Evolutionary conservation across 2,797 vertebrate genomes (phyloP).

Genomic region (Tangara arthus): DNA sequence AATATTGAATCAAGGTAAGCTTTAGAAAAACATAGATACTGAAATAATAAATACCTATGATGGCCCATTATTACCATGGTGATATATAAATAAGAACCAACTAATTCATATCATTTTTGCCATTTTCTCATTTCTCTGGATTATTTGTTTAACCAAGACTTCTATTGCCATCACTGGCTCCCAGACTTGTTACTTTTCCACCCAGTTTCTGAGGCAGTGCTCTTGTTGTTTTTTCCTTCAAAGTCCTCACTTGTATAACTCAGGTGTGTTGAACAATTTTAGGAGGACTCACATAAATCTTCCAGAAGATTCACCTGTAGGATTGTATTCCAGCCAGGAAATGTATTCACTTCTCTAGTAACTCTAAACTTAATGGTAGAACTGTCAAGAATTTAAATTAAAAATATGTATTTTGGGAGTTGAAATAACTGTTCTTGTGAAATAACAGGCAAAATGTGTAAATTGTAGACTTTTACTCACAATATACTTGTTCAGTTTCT

Average conservation of each 20-base stretch:
- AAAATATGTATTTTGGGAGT: background rate
- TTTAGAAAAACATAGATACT: background rate
- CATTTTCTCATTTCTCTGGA: background rate
- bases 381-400: background rate
- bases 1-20: background rate
- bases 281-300: background rate
- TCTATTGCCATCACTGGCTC: background rate
- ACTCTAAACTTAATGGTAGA: background rate
- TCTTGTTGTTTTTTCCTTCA: background rate
- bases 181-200: background rate
- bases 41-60: background rate
- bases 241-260: background rate
- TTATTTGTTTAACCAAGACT: background rate
- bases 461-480: background rate
- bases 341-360: background rate
- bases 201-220: background rate
- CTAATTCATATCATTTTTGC: background rate
- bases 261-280: background rate
- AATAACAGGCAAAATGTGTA: background rate
- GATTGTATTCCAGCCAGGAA: background rate
- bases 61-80: background rate
- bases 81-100: background rate
- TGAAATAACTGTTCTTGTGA: background rate
- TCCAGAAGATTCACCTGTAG: background rate
- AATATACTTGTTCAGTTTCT: accelerated